Percentiles rank a stretch among this genome's conserved stretches.
Conservation (phyloP, 2,797 vertebrate species). For the Psittacula derbiana region DNA sequence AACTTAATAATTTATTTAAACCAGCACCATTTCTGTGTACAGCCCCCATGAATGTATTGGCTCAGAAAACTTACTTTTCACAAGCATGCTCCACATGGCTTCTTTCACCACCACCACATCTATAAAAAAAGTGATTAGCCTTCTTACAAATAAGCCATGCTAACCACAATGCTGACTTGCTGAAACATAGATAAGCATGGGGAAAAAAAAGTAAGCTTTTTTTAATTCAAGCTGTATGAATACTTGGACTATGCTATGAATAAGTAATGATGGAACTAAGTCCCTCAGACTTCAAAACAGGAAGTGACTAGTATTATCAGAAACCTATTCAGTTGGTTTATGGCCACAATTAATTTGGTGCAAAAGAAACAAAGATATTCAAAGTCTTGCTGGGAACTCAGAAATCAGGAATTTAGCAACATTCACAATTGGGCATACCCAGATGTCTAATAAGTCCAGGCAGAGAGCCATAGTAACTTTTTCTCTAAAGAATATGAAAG, state of each 20-base stretch:
- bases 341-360: neutral
- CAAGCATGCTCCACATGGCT: neutral
- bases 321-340: neutral
- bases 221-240: neutral
- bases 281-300: neutral
- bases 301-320: neutral
- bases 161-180: neutral
- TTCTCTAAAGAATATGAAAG: neutral
- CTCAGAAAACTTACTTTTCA: neutral
- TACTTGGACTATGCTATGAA: neutral
- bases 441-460: neutral
- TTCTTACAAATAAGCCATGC: neutral
- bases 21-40: neutral
- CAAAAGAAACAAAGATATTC: neutral
- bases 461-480: neutral
- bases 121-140: neutral
- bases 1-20: neutral
- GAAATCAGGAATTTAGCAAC: neutral
- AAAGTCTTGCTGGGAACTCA: neutral
- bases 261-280: neutral
- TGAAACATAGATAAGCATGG: neutral
- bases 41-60: rapidly evolving
- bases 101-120: neutral
- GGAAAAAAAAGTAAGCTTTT: neutral
- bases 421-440: neutral